Evolutionary conservation across 2,113 vertebrate genomes (phyloP).

Genomic region (Danio rerio): DNA sequence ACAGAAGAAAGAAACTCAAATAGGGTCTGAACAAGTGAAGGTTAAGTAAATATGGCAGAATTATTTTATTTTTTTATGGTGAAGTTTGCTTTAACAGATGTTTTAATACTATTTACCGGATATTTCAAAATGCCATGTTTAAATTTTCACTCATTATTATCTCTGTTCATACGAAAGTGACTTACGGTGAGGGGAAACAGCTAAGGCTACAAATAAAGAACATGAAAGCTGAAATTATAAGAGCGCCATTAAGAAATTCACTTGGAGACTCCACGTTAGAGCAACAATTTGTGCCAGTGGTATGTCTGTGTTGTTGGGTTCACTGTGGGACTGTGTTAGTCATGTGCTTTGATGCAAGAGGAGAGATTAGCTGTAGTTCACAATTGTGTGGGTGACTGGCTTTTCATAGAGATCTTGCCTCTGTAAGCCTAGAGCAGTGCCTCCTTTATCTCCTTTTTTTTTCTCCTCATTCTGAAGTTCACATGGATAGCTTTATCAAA

Average conservation of each 20-base stretch:
- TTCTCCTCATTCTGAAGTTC: background rate
- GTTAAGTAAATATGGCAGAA: no score
- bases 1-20: no score
- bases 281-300: background rate
- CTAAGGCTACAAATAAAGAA: background rate
- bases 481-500: background rate
- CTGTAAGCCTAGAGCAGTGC: background rate
- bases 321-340: constrained; percentile 33
- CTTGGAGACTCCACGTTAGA: background rate
- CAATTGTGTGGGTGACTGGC: background rate
- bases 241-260: background rate
- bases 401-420: background rate
- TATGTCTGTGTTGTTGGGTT: constrained; percentile 2
- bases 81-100: no score
- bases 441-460: background rate
- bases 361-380: constrained; percentile 43
- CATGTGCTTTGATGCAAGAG: constrained; percentile 28
- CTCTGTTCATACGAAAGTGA: background rate
- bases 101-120: no score
- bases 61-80: no score
- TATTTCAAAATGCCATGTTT: no score
- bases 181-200: background rate
- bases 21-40: no score
- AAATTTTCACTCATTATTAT: no score
- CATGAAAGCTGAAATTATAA: constrained; percentile 2